Base-by-base conservation (phyloP, 1,140 invertebrate species). In the Prorops nasuta region DNA sequence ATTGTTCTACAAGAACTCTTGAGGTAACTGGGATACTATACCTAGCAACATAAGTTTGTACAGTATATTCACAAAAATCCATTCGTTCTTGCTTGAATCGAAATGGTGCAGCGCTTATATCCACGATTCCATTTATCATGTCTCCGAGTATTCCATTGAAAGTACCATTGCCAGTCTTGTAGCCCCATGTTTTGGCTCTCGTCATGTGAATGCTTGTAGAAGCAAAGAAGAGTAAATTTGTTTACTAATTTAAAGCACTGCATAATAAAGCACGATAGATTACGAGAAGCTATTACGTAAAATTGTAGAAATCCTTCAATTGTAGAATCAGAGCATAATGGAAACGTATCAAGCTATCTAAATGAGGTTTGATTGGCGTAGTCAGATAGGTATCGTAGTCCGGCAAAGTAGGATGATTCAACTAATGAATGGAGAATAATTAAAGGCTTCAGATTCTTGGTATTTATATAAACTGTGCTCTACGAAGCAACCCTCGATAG, bases 61-160 rank as follows among this genome's bases (percentile, higher is more conserved):
- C 77, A 0, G 82, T 82, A 49, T 81, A 85, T 60, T 85, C 82
- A 20, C 85, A 72, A 44, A 80, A 73, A 48, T 79, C 72, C 2
- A 80, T 58, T 60, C 86, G 67, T 57, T 86, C 82, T 8, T 62
- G 41, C 59, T 81, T 78, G 44, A 81, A 81, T 62, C 83, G 82
- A 40, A 85, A 70, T 9, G 84, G 81, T 1, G 83, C 74, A 2
- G 77, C 79, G n/a, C 83, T 81, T 32, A 87, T 78, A 54, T 88
- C 85, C 2, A 82, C 77, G 39, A 79, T 66, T 12, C 78, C 79
- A 14, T 76, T 67, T 39, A 81, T 71, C 47, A 87, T 71, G 1
- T 79, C 76, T 1, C 83, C 83, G 12, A 87, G 79, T 70, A 87
- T 81, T 3, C 86, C 86, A 56, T 86, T 85, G 51, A 83, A 85